Percentiles rank a stretch among this genome's conserved stretches.
Conservation (phyloP, 1,140 invertebrate genomes). For the Drosophila orosa region DNA sequence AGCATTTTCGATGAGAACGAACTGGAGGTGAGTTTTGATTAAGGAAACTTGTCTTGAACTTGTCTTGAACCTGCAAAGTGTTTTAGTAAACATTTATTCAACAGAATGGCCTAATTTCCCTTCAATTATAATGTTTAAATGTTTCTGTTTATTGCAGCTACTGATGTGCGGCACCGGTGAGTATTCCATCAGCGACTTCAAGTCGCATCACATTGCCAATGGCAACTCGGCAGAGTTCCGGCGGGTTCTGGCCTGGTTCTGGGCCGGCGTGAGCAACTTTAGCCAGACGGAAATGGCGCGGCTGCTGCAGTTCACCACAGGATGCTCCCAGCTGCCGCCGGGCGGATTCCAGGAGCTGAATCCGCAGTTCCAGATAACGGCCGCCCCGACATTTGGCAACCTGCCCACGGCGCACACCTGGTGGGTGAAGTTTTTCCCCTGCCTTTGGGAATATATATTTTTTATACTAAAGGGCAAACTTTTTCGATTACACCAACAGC, state of each 20-base stretch:
- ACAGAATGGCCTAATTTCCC: neutral
- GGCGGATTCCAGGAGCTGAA: slow-evolving; percentile 94
- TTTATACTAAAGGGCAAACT: slow-evolving; percentile 19
- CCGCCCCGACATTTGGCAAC: slow-evolving; percentile 94
- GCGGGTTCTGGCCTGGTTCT: slow-evolving; percentile 96
- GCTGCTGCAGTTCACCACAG: slow-evolving; percentile 97
- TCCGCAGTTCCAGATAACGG: slow-evolving; percentile 95
- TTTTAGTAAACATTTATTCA: neutral
- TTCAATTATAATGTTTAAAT: neutral
- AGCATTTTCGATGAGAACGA: slow-evolving; percentile 99
- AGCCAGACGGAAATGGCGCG: slow-evolving; percentile 97
- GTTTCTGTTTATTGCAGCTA: slow-evolving; percentile 85
- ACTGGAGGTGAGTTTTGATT: slow-evolving; percentile 89
- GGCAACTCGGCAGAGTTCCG: slow-evolving; percentile 93
- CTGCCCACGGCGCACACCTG: slow-evolving; percentile 97
- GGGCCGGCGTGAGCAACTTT: slow-evolving; percentile 96
- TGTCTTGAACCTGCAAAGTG: too few relatives aligned
- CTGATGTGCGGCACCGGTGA: slow-evolving; percentile 97
- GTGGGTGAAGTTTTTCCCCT: slow-evolving; percentile 83
- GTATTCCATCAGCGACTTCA: slow-evolving; percentile 95
- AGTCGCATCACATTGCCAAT: slow-evolving; percentile 93
- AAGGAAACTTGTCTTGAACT: neutral
- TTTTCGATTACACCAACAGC: slow-evolving; percentile 84
- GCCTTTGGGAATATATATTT: slow-evolving; percentile 7
- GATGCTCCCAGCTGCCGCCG: slow-evolving; percentile 95